These are phyloP conservation scores for Conistra vaccinii DNA, from an alignment of 2,888 invertebrate genomes.

Conservation along the genomic window DNA sequence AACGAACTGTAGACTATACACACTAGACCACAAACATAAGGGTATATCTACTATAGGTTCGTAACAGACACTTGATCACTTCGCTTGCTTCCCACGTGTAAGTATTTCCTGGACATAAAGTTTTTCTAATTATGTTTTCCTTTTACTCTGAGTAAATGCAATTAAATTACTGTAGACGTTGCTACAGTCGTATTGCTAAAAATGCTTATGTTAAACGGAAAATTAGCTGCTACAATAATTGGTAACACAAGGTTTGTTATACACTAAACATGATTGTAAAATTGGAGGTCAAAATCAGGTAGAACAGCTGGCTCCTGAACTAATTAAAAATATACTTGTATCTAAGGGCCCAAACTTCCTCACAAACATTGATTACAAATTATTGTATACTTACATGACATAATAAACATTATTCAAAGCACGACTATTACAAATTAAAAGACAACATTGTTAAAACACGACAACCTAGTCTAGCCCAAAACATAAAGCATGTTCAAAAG, in stretches of 20 bases:
- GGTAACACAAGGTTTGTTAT: too few species aligned
- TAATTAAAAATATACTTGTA: too few species aligned
- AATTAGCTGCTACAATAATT: neutral
- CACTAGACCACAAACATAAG: too few species aligned
- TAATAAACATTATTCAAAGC: neutral
- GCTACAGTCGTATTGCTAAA: neutral
- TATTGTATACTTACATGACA: too few species aligned
- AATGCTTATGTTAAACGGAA: neutral
- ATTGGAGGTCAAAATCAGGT: too few species aligned
- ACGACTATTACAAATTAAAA: neutral
- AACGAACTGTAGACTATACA: too few species aligned
- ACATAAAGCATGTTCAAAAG: conserved; percentile 44
- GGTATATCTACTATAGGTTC: too few species aligned
- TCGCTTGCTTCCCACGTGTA: neutral
- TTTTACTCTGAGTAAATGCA: neutral
- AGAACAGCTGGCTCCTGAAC: too few species aligned
- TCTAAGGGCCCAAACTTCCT: too few species aligned
- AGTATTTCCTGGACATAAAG: neutral
- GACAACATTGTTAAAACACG: neutral
- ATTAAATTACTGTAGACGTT: neutral
- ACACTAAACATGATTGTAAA: too few species aligned
- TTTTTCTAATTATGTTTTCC: neutral
- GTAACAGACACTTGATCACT: too few species aligned
- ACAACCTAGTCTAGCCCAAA: neutral
- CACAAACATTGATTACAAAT: too few species aligned